A percentile compares a stretch with the other conserved stretches of the same genome.
These are phyloP conservation scores for Zingel zingel DNA, from an alignment of 2,113 vertebrate genomes.

Conservation along the genomic window DNA sequence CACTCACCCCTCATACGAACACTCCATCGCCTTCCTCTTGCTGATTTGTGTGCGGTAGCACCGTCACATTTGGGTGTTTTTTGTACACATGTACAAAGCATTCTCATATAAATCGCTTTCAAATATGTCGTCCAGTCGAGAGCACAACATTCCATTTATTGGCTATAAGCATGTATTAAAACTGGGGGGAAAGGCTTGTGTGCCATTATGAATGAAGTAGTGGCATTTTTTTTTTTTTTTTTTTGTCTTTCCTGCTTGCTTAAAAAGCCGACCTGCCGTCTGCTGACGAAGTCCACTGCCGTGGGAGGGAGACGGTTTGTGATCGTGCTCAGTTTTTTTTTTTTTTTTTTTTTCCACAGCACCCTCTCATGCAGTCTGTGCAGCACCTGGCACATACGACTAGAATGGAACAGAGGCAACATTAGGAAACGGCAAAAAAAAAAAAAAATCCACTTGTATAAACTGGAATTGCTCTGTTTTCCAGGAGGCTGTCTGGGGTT, in stretches of 20 bases:
- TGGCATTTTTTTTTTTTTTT: not conserved
- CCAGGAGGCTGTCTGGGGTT: conserved; percentile 43
- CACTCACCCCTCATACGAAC: conserved; percentile 28
- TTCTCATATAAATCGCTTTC: not conserved
- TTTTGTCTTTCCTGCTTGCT: not conserved
- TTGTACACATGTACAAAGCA: not conserved
- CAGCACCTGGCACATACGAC: conserved; percentile 10
- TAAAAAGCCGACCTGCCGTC: not conserved
- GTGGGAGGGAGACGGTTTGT: conserved; percentile 3
- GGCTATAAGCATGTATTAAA: not conserved
- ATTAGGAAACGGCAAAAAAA: not conserved
- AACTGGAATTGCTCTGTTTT: conserved; percentile 3
- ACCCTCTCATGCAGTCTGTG: not conserved
- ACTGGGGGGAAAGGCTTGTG: not conserved
- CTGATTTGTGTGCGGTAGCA: conserved; percentile 6
- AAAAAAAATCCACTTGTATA: not conserved
- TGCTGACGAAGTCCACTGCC: not conserved
- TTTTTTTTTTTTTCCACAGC: not conserved
- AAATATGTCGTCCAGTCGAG: not conserved
- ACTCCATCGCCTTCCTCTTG: conserved; percentile 14
- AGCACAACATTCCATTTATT: not conserved
- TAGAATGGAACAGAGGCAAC: not conserved
- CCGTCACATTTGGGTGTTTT: not conserved
- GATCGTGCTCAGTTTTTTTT: not conserved
- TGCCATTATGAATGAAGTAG: not conserved